A percentile compares a stretch with the other conserved stretches of the same genome.
Evolutionary conservation across 2,113 vertebrate species (phyloP).

Genomic region (Heterochromis multidens): DNA sequence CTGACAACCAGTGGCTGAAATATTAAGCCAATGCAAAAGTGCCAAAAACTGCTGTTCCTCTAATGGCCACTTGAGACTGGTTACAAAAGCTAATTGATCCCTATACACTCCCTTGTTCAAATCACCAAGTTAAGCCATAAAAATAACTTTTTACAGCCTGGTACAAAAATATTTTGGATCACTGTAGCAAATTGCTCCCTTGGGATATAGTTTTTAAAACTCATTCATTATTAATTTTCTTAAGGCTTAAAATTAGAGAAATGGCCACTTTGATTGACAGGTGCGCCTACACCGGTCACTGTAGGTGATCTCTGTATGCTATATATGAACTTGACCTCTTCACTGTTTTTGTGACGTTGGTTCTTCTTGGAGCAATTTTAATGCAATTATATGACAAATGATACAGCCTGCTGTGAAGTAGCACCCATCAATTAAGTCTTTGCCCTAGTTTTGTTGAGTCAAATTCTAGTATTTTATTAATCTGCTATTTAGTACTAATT

Average conservation of each 20-base stretch:
- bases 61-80: not conserved
- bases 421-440: no score
- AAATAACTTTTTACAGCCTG: not conserved
- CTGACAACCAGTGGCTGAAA: no score
- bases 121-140: not conserved
- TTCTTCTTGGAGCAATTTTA: not conserved
- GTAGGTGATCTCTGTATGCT: not conserved
- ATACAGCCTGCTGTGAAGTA: not conserved
- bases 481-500: no score
- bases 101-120: not conserved
- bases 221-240: not conserved
- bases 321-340: not conserved
- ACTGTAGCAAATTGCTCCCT: accelerated
- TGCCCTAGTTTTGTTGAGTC: no score
- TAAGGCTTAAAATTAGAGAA: not conserved
- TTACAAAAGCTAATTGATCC: not conserved
- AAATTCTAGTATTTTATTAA: no score
- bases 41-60: not conserved
- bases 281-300: not conserved
- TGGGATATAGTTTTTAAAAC: not conserved
- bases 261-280: not conserved
- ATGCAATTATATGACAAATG: not conserved
- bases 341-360: not conserved
- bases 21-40: not conserved
- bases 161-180: not conserved